Evolutionary conservation across 2,888 invertebrate species (phyloP), one percentile per base, ranked within the genome.

Genomic region (Beris morrisii): DNA sequence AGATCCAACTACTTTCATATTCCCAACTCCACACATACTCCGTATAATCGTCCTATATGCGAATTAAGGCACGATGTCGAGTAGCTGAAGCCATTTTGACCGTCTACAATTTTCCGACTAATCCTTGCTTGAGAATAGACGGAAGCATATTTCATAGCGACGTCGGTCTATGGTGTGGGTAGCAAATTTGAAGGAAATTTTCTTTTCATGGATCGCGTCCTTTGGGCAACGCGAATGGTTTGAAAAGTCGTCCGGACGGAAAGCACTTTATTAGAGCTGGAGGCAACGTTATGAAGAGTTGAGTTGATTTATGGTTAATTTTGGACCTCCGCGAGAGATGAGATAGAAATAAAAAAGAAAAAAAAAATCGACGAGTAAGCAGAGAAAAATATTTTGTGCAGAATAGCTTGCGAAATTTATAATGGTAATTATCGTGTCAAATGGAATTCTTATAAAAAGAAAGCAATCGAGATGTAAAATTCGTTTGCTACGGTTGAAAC

Each of bases 221-320:
- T 38, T 12, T 50, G n/a, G 50, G 50, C 61, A 61, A 43, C 43
- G 61, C 15, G 38, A 61, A 61, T 50, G 31, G 61, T 50, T 52
- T 61, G 52, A 61, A 61, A 61, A 61, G 52, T 50, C 28, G 61
- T 50, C 30, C 65, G 56, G 59, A 67, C 55, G 28, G 44, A 65
- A 67, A 67, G 56, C 59, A 56, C 67, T 67, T 67, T 67, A 67
- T 67, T 65, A 67, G 61, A 52, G 52, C 61, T 15, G 22, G 61
- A 28, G 61, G 52, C 61, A 5, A 50, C 43, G 38, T 61, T 61
- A 61, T 61, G 61, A 52, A 50, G 52, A 61, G 52, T 38, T 50
- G 38, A 61, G 50, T 61, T 61, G 61, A 61, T 61, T 61, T 61
- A 61, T 61, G 30, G 61, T 50, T 61, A 61, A 61, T 61, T 61